phyloP scores from a whole-genome alignment of 2,113 vertebrate genomes.

The Seriola rivoliana region DNA sequence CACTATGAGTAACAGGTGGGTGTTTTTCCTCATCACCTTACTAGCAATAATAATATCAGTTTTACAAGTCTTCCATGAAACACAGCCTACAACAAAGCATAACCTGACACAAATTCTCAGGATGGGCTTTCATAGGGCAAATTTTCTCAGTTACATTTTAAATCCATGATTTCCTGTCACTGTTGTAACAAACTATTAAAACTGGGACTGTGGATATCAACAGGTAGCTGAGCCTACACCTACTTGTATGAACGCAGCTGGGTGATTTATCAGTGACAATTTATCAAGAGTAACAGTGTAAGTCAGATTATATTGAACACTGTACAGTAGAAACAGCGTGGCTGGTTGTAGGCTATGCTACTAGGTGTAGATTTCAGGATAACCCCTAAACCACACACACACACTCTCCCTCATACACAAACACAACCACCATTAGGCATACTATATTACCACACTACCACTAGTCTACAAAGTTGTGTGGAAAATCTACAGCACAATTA shows the following conservation, averaged over 20 bases:
- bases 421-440: conserved; percentile 10
- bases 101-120: neutral
- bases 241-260: conserved; percentile 23
- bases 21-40: neutral
- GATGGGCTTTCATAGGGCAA: neutral
- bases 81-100: neutral
- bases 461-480: conserved; percentile 15
- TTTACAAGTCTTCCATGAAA: neutral
- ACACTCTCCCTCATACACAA: neutral
- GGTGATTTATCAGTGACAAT: conserved; percentile 7
- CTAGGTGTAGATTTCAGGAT: conserved; percentile 49
- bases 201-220: conserved; percentile 61
- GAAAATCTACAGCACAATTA: neutral
- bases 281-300: conserved; percentile 14
- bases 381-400: conserved; percentile 17
- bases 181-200: conserved; percentile 15
- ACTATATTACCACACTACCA: conserved; percentile 20
- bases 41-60: neutral
- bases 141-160: conserved; percentile 3
- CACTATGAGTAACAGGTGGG: neutral
- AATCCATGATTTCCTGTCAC: conserved; percentile 15
- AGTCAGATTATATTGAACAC: neutral
- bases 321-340: conserved; percentile 12
- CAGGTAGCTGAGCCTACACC: conserved; percentile 66
- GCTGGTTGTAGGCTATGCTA: conserved; percentile 11